Base-by-base conservation (phyloP, 1,140 invertebrate genomes). In the Drosophila watanabei region DNA sequence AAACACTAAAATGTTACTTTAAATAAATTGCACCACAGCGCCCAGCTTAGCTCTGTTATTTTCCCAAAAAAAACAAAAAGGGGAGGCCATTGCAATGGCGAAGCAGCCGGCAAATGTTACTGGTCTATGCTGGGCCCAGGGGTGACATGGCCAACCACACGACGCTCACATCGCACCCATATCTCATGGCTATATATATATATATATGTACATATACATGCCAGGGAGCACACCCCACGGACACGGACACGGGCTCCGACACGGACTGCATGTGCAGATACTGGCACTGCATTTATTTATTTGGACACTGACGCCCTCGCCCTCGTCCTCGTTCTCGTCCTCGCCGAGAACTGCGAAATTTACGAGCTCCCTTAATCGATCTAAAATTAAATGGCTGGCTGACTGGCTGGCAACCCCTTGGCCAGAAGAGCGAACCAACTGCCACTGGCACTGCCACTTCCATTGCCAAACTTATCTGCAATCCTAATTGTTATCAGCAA, bases 1-100 rank as follows among this genome's bases (percentile, higher is more conserved):
- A 92, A 92, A 87, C 90, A 92, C 89, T 92, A 92, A 92, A 92
- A 92, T 92, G 85, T 92, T 92, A 92, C 83, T 87, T 92, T 90
- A 79, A 86, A 92, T 82, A 86, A 89, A 92, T 89, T 89, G 80
- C 89, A 85, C 80, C 90, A 82, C 71, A 76, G 62, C 10, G 48
- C 16, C 16, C 28, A 51, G 46, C 14, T 28, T 14, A 28, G 46
- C 8, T 70, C 76, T 71, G 76, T 77, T 79, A 79, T 78, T 79
- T 79, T 52, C 33, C 52, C 20, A 11, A 37, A 49, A 45, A 45
- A 45, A 20, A 39, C 5, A 4, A 16, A 28, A 56, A 54, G 64
- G 81, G 77, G 61, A 84, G 77, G 72, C 72, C 78, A 64, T 58
- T 86, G 82, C 61, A 75, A 65, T 68, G 80, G 57, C 56, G 56